Conservation (phyloP, 2,888 invertebrate genomes). For the Hyles lineata region DNA sequence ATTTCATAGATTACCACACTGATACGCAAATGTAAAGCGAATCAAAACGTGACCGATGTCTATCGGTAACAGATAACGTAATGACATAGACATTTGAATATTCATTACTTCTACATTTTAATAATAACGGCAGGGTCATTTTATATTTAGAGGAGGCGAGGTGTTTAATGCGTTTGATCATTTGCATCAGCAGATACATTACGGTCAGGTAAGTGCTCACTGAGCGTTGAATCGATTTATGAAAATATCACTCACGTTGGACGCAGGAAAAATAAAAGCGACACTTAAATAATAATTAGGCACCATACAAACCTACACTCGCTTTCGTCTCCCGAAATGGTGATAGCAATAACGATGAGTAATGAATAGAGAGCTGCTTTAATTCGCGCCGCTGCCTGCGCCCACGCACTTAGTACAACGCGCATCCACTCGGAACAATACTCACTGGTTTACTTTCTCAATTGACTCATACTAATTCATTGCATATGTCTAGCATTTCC, state of each 20-base stretch:
- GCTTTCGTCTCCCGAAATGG: conserved; percentile 81
- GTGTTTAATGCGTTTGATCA: conserved; percentile 15
- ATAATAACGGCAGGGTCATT: conserved; percentile 6
- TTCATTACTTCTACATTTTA: background rate
- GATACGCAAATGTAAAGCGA: conserved; percentile 1
- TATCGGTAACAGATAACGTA: background rate
- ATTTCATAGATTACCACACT: conserved; percentile 13
- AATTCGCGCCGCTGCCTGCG: conserved; percentile 79
- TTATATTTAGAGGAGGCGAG: conserved; percentile 16
- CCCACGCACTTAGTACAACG: conserved; percentile 76
- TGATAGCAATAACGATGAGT: conserved; percentile 83
- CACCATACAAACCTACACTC: conserved; percentile 71
- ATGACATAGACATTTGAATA: background rate
- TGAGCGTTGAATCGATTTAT: conserved; percentile 53
- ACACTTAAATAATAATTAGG: conserved; percentile 48
- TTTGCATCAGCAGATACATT: conserved; percentile 49
- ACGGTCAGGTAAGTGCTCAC: conserved; percentile 69
- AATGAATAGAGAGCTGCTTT: conserved; percentile 85
- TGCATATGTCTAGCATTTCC: conserved; percentile 73
- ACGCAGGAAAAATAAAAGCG: conserved; percentile 37
- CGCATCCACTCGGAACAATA: conserved; percentile 84
- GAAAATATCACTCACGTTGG: conserved; percentile 43
- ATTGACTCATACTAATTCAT: conserved; percentile 83
- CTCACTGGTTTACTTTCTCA: conserved; percentile 84
- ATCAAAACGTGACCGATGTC: background rate